A percentile compares a stretch with the other conserved stretches of the same genome.
phyloP scores from a whole-genome alignment of 2,113 vertebrate species.

The Dicaeum eximium region DNA sequence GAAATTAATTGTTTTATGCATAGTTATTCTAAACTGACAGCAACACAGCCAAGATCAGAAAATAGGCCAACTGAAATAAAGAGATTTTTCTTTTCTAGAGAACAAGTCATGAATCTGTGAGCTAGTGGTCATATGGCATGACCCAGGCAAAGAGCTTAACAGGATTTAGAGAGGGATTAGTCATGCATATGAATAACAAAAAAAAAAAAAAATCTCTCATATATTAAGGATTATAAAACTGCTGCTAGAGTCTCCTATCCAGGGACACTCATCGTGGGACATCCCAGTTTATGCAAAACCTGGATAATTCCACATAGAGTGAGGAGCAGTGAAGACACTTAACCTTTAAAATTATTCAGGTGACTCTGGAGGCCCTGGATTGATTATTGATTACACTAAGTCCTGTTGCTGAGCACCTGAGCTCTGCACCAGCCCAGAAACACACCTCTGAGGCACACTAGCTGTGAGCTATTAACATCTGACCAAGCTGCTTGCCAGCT shows the following conservation, averaged over 20 bases:
- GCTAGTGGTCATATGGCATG: not conserved
- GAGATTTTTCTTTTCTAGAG: not conserved
- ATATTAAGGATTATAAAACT: not conserved
- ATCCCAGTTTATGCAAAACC: not conserved
- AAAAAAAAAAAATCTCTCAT: not conserved
- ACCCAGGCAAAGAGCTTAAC: conserved; percentile 31
- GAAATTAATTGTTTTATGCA: not conserved
- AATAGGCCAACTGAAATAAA: not conserved
- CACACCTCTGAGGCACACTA: not conserved
- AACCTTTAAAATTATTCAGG: not conserved
- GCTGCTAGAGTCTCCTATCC: not conserved
- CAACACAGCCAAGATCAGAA: not conserved
- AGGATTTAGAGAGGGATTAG: conserved; percentile 37
- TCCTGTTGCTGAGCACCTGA: not conserved
- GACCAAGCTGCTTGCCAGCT: not conserved
- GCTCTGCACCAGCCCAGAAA: not conserved
- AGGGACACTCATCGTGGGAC: fast-evolving
- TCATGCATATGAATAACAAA: not conserved
- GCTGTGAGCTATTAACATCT: not conserved
- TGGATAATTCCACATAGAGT: not conserved
- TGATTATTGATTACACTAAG: not conserved
- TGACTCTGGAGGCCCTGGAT: not conserved
- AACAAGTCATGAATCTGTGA: not conserved
- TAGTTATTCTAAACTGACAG: not conserved
- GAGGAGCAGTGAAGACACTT: not conserved